Base-by-base conservation (phyloP, 2,888 invertebrate genomes). In the Capitulum mitella region DNA sequence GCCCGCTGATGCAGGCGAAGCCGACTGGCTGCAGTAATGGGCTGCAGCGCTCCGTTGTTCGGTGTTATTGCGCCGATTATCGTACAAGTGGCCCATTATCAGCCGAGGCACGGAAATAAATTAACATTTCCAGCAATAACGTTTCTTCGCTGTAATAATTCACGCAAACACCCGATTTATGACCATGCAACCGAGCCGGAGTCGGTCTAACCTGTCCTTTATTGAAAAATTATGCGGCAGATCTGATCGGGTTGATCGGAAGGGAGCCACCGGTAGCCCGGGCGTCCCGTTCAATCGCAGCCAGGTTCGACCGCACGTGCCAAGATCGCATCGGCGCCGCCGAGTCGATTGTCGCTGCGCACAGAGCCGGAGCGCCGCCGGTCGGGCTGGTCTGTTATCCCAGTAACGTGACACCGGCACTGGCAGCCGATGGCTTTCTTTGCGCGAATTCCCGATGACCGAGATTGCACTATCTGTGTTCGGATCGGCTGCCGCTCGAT, bases 81-180 rank as follows among this genome's bases (percentile, higher is more conserved):
- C 19, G 6, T 26, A 40, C 70, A 70, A 70, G 70, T 70, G 29
- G 22, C 64, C 70, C 70, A 37, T 64, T 64, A 64, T 64, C 64
- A 22, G 34, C n/a, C 64, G 3, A 29, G 64, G 40, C 26, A 26
- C 40, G 6, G 70, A 70, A 70, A 40, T 70, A 70, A 70, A 70
- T 70, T 70, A 70, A 26, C 70, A 16, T 70, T 40, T 40, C 26
- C 22, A 29, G 29, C 70, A 70, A 70, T 70, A 70, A 70, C 70
- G 40, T 26, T 70, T 70, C 26, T 26, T 37, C 70, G 40, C 26
- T 10, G 29, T 22, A 37, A 29, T 70, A 70, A 70, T 40, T 70
- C 70, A 70, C 32, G 64, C 64, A 10, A 6, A 14, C 34, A 34
- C 14, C 14, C 64, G 64, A 34, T 16, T 34, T 32, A 34, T 64